phyloP scores from a whole-genome alignment of 2,888 invertebrate species.

The Ormia ochracea region DNA sequence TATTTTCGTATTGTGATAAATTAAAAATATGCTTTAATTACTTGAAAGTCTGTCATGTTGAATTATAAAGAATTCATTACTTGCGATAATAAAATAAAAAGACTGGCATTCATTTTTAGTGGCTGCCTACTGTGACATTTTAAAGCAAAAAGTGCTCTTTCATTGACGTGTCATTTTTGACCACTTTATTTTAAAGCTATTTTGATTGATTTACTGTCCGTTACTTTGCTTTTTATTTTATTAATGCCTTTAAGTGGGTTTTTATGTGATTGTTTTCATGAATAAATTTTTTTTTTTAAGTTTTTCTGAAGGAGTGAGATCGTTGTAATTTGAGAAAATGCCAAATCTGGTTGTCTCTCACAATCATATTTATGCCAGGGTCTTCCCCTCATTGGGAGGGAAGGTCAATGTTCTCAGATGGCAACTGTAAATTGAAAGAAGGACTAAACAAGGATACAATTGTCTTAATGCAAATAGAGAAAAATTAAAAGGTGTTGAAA shows the following conservation, averaged over 20 bases:
- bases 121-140: not conserved
- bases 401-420: no score
- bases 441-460: no score
- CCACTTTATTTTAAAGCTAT: conserved; percentile 55
- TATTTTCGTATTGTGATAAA: conserved; percentile 20
- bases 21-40: conserved; percentile 39
- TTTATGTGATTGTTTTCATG: not conserved
- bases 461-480: no score
- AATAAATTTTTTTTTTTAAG: not conserved
- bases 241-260: conserved; percentile 4
- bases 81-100: conserved; percentile 21
- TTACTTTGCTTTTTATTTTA: conserved; percentile 14
- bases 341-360: no score
- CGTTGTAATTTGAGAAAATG: not conserved
- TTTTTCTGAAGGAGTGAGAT: not conserved
- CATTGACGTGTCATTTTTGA: conserved; percentile 42
- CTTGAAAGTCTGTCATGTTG: conserved; percentile 37
- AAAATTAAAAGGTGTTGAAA: no score
- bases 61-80: conserved; percentile 51
- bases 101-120: not conserved
- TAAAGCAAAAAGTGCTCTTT: not conserved
- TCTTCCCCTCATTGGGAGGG: no score
- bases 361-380: no score
- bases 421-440: no score
- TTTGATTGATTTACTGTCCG: conserved; percentile 60